phyloP scores from a whole-genome alignment of 1,140 invertebrate genomes.

The Pachypsylla venusta region DNA sequence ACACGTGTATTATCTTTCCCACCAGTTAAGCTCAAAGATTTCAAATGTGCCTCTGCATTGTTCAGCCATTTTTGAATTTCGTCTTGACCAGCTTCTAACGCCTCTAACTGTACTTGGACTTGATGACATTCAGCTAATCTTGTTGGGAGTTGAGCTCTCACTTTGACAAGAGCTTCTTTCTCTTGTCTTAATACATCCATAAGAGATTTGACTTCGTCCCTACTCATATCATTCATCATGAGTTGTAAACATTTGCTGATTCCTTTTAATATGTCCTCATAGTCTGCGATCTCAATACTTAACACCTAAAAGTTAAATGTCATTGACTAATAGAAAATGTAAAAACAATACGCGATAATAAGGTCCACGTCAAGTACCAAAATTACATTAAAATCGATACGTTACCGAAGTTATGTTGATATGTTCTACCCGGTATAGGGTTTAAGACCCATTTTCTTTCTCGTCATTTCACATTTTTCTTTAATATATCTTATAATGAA shows the following conservation, averaged over 20 bases:
- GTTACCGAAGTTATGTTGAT: too few species aligned
- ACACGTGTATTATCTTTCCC: slow-evolving; percentile 55
- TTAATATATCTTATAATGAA: too few species aligned
- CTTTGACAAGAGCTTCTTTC: slow-evolving; percentile 67
- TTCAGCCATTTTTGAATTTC: slow-evolving; percentile 76
- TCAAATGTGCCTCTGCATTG: slow-evolving; percentile 58
- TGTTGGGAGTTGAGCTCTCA: slow-evolving; percentile 27
- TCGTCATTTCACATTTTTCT: too few species aligned
- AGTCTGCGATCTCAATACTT: slow-evolving; percentile 63
- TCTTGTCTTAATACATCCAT: slow-evolving; percentile 79
- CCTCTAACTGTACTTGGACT: slow-evolving; percentile 75
- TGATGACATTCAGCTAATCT: neutral
- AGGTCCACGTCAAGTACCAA: too few species aligned
- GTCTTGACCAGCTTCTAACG: slow-evolving; percentile 66
- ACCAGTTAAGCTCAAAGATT: slow-evolving; percentile 42
- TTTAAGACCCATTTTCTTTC: too few species aligned
- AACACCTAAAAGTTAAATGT: slow-evolving; percentile 36
- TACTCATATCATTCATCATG: slow-evolving; percentile 73
- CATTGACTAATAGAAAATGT: too few species aligned
- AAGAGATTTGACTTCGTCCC: slow-evolving; percentile 79
- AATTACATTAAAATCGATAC: too few species aligned
- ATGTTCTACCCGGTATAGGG: too few species aligned
- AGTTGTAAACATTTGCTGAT: slow-evolving; percentile 80
- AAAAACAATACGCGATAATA: too few species aligned
- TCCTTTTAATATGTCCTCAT: slow-evolving; percentile 77